Base-by-base conservation (phyloP, 1,140 invertebrate genomes). In the Zaprionus ornatus region DNA sequence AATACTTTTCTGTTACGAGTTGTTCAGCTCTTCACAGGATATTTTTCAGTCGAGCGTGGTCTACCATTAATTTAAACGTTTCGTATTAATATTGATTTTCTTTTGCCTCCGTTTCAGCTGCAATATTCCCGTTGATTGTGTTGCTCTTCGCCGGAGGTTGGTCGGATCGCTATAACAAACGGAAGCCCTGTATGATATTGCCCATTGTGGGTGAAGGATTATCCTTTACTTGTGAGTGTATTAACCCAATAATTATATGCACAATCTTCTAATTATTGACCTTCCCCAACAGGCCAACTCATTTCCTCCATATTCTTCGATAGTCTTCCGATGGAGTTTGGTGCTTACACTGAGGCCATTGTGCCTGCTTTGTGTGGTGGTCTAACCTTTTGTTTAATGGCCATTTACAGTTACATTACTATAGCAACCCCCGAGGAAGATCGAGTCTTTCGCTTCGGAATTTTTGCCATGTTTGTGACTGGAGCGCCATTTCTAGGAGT, bases 81-180 rank as follows among this genome's bases (percentile, higher is more conserved):
- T 52, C 13, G 5, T 52, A 15, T 35, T 29, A 68, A 9, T 45
- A 50, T 42, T 35, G 1, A 42, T 35, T 13, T 32, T 10, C n/a
- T 27, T 59, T 50, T 50, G 19, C 27, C 25, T 27, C 64, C 0
- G 9, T 32, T 50, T 61, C 17, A 92, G 94, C 94, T 68, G 94
- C 94, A 0, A 93, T 94, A 5, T 94, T 95, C 60, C 95, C 95
- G 0, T 87, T 95, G 3, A 93, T 95, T 29, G 93, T 95, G 70
- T 93, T 95, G 12, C 86, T 95, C 50, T 94, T 96, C 92, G 91
- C 96, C 77, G 95, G 96, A 69, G 94, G 95, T 1, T 95, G 94
- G 94, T 95, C 95, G 72, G 95, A 95, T 85, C 93, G 94, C 40
- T 94, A 95, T 54, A 95, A 95, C 63, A 94, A 94, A 68, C 81